These are phyloP conservation scores for Chiloscyllium punctatum DNA, from an alignment of 2,797 vertebrate genomes.

Conservation along the genomic window DNA sequence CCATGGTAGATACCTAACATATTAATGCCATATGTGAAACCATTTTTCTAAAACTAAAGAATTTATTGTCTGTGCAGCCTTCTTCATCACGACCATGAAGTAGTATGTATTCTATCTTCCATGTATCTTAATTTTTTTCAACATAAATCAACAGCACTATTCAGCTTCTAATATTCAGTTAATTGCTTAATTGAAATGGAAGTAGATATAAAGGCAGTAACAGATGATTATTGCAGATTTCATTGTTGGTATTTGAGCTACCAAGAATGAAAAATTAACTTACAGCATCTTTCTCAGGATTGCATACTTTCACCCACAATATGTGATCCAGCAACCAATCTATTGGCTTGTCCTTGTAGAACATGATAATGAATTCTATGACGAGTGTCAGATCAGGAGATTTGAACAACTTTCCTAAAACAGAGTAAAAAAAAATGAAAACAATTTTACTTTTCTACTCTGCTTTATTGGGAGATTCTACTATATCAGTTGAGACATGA, in stretches of 20 bases:
- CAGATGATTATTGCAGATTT: background rate
- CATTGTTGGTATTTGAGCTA: background rate
- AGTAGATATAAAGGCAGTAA: background rate
- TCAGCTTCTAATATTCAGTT: background rate
- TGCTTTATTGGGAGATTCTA: background rate
- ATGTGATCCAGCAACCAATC: conserved; percentile 81
- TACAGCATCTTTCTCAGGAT: conserved; percentile 65
- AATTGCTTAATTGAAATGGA: background rate
- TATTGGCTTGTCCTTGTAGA: conserved; percentile 81
- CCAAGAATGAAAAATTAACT: conserved; percentile 50
- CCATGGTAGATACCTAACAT: background rate
- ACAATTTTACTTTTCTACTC: background rate
- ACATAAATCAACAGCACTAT: background rate
- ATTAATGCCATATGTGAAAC: background rate
- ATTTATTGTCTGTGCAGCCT: background rate
- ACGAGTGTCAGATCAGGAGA: conserved; percentile 64
- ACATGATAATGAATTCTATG: conserved; percentile 82
- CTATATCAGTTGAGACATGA: background rate
- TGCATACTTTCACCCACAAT: conserved; percentile 75
- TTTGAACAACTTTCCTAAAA: conserved; percentile 70
- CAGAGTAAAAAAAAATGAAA: conserved; percentile 17
- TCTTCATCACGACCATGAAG: background rate
- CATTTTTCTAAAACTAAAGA: background rate
- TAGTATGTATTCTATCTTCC: background rate
- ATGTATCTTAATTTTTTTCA: background rate